Evolutionary conservation across 2,113 vertebrate species (phyloP).

Genomic region (Nansenia antarctica): DNA sequence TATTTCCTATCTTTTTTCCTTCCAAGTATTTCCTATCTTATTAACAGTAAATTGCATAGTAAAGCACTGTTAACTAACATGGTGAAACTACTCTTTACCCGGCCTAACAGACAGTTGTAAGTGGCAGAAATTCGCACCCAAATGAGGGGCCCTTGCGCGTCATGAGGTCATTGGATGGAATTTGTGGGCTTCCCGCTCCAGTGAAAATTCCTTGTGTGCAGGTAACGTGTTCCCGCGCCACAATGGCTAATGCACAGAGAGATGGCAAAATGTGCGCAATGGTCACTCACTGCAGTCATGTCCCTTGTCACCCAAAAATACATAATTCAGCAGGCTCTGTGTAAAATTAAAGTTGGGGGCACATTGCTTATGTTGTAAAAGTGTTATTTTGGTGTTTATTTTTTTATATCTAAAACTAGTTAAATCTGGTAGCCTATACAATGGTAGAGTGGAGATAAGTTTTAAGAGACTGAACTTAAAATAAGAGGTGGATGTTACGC

Average conservation of each 20-base stretch:
- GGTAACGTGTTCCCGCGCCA: slow-evolving; percentile 24
- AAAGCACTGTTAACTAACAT: too few species aligned
- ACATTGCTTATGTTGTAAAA: not conserved
- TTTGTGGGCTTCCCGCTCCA: slow-evolving; percentile 33
- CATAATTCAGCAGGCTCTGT: not conserved
- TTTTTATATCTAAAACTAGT: not conserved
- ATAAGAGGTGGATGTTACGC: slow-evolving; percentile 68
- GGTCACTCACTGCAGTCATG: too few species aligned
- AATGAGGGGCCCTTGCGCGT: slow-evolving; percentile 29
- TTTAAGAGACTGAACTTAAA: slow-evolving; percentile 51
- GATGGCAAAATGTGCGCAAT: not conserved
- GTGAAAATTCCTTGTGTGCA: slow-evolving; percentile 39
- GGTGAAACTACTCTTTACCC: not conserved
- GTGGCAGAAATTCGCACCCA: slow-evolving; percentile 33
- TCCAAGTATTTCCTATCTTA: too few species aligned
- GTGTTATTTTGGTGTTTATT: not conserved
- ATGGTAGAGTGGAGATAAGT: slow-evolving; percentile 38
- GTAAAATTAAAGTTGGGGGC: not conserved
- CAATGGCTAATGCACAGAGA: slow-evolving; percentile 7
- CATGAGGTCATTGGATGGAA: slow-evolving; percentile 51
- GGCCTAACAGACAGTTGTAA: slow-evolving; percentile 11
- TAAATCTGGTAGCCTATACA: not conserved
- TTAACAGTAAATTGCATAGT: too few species aligned
- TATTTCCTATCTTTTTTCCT: too few species aligned
- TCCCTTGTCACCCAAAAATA: not conserved